Evolutionary conservation across 2,113 vertebrate species (phyloP).

Genomic region (Antidorcas marsupialis): DNA sequence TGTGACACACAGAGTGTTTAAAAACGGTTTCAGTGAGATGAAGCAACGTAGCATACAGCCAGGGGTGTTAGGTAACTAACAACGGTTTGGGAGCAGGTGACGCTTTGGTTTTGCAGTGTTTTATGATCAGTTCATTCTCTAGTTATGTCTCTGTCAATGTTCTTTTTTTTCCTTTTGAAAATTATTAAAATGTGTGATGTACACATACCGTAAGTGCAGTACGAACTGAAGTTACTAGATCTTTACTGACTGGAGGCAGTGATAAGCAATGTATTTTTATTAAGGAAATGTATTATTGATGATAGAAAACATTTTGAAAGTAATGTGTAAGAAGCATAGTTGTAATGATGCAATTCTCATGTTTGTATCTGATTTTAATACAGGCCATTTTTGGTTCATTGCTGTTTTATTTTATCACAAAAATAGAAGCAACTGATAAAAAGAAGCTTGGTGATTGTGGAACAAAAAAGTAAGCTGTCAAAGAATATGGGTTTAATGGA

Average conservation of each 20-base stretch:
- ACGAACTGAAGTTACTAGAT: background rate
- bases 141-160: background rate
- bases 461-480: background rate
- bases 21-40: conserved; percentile 36
- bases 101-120: background rate
- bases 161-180: background rate
- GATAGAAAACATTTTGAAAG: background rate
- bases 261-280: background rate
- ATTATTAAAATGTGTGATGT: background rate
- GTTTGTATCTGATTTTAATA: background rate
- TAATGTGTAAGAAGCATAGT: background rate
- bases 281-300: background rate
- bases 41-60: conserved; percentile 15
- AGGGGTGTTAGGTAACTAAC: conserved; percentile 35
- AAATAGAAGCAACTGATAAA: background rate
- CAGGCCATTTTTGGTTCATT: background rate
- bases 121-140: background rate
- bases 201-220: background rate
- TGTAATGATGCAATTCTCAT: background rate
- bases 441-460: conserved; percentile 13
- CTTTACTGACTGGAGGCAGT: background rate
- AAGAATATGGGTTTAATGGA: background rate
- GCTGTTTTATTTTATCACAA: conserved; percentile 8
- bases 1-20: conserved; percentile 23
- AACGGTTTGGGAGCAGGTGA: conserved; percentile 19